Evolutionary conservation across 2,113 vertebrate species (phyloP).

Genomic region (Rhynchomys soricoides): DNA sequence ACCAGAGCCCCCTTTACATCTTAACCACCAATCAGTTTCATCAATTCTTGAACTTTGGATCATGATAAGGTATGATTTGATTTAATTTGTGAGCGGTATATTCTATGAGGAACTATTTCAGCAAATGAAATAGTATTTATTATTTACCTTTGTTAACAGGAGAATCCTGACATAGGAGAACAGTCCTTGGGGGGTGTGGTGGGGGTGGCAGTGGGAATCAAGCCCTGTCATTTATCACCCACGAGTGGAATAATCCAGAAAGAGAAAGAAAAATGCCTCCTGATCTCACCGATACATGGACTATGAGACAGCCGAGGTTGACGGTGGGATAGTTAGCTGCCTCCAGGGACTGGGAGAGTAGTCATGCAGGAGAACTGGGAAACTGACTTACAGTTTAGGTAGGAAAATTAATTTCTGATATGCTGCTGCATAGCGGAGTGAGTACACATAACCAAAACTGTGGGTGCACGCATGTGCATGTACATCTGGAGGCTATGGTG

Average conservation of each 20-base stretch:
- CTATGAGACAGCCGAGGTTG: not conserved
- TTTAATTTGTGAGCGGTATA: not conserved
- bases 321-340: too few relatives aligned
- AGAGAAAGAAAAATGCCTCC: not conserved
- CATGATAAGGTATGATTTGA: not conserved
- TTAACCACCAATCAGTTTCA: not conserved
- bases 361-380: too few relatives aligned
- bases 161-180: not conserved
- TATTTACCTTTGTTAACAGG: not conserved
- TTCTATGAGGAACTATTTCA: not conserved
- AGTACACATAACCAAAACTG: not conserved
- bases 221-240: not conserved
- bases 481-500: not conserved
- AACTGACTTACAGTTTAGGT: not conserved
- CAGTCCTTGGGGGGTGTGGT: fast-evolving
- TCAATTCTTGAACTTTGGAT: not conserved
- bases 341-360: not conserved
- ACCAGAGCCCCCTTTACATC: not conserved
- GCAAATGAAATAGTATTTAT: not conserved
- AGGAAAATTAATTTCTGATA: not conserved
- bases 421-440: not conserved
- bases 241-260: not conserved
- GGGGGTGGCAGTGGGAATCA: too few relatives aligned
- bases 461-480: not conserved
- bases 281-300: not conserved